phyloP scores from a whole-genome alignment of 2,888 invertebrate genomes.

The Sminthurinus aureus region DNA sequence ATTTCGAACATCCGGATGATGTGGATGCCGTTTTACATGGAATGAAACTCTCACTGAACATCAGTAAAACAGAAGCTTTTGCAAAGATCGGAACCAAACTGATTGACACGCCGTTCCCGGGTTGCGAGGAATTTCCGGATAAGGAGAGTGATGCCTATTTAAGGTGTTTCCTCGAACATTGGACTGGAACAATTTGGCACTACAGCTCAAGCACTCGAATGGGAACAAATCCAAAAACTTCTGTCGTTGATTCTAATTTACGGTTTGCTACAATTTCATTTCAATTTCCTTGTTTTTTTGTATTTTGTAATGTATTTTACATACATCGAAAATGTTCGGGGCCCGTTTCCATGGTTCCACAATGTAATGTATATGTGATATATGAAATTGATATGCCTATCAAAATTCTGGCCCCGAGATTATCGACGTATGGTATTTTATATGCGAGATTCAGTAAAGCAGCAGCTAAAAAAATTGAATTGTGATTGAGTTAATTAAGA shows the following conservation, averaged over 20 bases:
- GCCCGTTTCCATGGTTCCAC: too few relatives aligned
- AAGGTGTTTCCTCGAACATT: conserved; percentile 45
- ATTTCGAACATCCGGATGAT: conserved; percentile 51
- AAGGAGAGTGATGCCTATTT: conserved; percentile 51
- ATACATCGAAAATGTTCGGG: too few relatives aligned
- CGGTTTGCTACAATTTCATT: too few relatives aligned
- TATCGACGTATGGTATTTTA: too few relatives aligned
- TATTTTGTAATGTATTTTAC: too few relatives aligned
- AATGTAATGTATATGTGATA: too few relatives aligned
- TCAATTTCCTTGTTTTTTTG: too few relatives aligned
- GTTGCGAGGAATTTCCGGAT: conserved; percentile 47
- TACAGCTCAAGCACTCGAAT: neutral
- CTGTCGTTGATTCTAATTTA: neutral
- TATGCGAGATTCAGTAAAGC: too few relatives aligned
- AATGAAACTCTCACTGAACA: conserved; percentile 44
- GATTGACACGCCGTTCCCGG: conserved; percentile 50
- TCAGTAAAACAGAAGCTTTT: conserved; percentile 53
- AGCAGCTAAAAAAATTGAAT: too few relatives aligned
- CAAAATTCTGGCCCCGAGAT: too few relatives aligned
- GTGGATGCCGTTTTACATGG: conserved; percentile 48
- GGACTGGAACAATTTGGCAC: neutral
- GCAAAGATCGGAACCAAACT: conserved; percentile 48
- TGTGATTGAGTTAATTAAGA: too few relatives aligned
- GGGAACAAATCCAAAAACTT: neutral
- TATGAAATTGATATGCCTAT: too few relatives aligned